These are phyloP conservation scores for Taxidea taxus DNA, from an alignment of 2,113 vertebrate genomes.

Conservation along the genomic window DNA sequence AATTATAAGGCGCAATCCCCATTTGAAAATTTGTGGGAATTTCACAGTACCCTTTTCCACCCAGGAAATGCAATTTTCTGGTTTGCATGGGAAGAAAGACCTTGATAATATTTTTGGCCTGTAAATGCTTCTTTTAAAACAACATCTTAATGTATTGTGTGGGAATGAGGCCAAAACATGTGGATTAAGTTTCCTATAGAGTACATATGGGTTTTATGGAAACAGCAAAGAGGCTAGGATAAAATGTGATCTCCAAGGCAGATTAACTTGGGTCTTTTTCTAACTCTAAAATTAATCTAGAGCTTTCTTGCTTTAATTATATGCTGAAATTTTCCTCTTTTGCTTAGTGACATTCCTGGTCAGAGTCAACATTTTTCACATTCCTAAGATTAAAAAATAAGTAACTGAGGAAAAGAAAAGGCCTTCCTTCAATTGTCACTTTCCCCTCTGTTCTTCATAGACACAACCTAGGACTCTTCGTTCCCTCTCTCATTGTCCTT, in stretches of 20 bases:
- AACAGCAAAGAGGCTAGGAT: not conserved
- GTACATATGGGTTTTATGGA: conserved; percentile 44
- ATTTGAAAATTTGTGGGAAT: not conserved
- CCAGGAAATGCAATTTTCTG: conserved; percentile 49
- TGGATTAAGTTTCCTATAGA: conserved; percentile 56
- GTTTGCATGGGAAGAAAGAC: conserved; percentile 21
- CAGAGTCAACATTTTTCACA: not conserved
- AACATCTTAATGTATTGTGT: conserved; percentile 52
- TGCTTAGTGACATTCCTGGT: not conserved
- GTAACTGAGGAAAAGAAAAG: not conserved
- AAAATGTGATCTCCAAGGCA: conserved; percentile 24
- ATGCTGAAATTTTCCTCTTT: not conserved
- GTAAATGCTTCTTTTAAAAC: conserved; percentile 32
- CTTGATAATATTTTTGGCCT: conserved; percentile 52
- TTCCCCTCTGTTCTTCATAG: rapidly evolving
- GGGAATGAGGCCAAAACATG: conserved; percentile 64
- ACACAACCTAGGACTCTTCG: not conserved
- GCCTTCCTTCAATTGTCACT: not conserved
- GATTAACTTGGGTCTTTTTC: conserved; percentile 23
- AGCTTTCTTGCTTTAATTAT: conserved; percentile 30
- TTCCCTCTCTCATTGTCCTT: not conserved
- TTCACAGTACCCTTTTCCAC: not conserved
- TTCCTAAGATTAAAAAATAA: not conserved
- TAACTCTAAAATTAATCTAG: conserved; percentile 11
- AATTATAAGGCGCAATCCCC: not conserved